These are phyloP conservation scores for Xylophagus ater DNA, from an alignment of 2,888 invertebrate species.

Conservation along the genomic window DNA sequence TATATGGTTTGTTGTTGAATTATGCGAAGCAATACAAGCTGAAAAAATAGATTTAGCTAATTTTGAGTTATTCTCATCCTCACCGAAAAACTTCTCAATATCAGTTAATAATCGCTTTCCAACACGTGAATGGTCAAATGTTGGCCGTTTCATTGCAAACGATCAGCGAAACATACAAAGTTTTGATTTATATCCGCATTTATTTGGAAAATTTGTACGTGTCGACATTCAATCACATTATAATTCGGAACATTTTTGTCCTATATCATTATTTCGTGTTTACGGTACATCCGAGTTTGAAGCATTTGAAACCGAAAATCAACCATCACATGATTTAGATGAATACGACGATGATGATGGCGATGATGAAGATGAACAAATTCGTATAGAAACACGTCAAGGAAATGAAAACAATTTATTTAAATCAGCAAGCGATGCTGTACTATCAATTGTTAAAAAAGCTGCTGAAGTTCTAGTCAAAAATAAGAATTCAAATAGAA, in stretches of 20 bases:
- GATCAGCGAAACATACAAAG: slow-evolving; percentile 80
- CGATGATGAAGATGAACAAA: slow-evolving; percentile 51
- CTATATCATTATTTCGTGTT: slow-evolving; percentile 87
- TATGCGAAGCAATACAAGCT: slow-evolving; percentile 95
- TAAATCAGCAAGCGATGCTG: slow-evolving; percentile 80
- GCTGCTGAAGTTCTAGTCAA: slow-evolving; percentile 78
- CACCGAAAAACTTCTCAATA: slow-evolving; percentile 83
- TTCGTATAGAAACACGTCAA: too few species aligned
- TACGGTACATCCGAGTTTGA: slow-evolving; percentile 91
- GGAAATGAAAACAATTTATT: slow-evolving; percentile 57
- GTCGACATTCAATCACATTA: slow-evolving; percentile 89
- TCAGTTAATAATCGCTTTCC: slow-evolving; percentile 83
- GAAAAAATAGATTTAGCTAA: slow-evolving; percentile 93
- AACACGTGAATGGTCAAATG: slow-evolving; percentile 80
- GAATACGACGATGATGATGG: slow-evolving; percentile 56
- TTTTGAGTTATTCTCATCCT: slow-evolving; percentile 95
- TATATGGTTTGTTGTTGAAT: slow-evolving; percentile 92
- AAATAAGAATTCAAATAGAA: slow-evolving; percentile 51
- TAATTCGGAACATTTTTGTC: slow-evolving; percentile 95
- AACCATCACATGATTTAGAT: slow-evolving; percentile 50
- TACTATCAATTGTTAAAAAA: slow-evolving; percentile 84
- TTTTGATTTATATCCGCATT: slow-evolving; percentile 66
- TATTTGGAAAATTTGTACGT: slow-evolving; percentile 82
- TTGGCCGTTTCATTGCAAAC: slow-evolving; percentile 78
- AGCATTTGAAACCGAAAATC: slow-evolving; percentile 72